A percentile compares a stretch with the other conserved stretches of the same genome.
phyloP scores from a whole-genome alignment of 2,797 vertebrate species.

The Podarcis siculus region DNA sequence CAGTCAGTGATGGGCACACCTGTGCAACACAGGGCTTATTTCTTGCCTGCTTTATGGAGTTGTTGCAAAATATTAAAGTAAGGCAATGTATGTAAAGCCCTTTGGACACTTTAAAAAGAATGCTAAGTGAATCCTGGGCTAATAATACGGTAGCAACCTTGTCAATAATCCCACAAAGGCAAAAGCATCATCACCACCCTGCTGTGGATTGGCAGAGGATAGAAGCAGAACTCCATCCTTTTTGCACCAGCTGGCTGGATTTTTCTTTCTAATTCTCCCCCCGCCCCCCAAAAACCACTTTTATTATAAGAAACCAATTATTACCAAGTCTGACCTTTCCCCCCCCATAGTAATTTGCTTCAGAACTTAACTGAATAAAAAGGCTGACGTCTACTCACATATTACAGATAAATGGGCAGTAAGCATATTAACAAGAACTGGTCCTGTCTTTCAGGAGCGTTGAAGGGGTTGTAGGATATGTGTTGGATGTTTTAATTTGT shows the following conservation, averaged over 20 bases:
- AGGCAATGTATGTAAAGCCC: neutral
- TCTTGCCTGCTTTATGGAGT: neutral
- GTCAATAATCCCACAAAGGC: no score
- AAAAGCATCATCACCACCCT: no score
- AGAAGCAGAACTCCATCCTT: no score
- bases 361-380: neutral
- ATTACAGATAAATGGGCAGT: neutral
- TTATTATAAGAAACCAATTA: no score
- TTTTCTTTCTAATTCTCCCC: no score
- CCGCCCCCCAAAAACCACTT: no score
- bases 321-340: neutral
- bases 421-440: neutral
- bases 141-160: neutral
- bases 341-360: neutral
- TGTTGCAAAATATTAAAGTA: neutral
- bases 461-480: neutral
- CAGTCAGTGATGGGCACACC: no score
- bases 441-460: neutral
- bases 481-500: no score
- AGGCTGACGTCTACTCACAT: neutral
- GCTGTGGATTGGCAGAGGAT: no score
- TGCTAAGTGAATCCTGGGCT: neutral
- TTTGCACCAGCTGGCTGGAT: no score
- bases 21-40: neutral
- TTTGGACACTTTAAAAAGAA: neutral